Conservation (phyloP, 2,797 vertebrate genomes). For the Chromis chromis region DNA sequence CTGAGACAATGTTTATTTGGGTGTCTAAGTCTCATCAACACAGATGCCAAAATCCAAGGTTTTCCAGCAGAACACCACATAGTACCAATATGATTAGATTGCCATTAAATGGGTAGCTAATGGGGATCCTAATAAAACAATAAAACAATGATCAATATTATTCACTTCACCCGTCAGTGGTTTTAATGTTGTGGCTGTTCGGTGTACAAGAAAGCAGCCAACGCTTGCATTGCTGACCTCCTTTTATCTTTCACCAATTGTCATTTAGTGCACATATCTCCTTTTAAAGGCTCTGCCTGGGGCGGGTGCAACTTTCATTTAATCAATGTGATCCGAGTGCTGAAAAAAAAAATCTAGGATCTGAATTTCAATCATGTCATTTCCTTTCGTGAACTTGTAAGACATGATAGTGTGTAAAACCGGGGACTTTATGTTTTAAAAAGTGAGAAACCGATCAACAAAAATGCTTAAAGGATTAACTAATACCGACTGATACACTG, state of each 20-base stretch:
- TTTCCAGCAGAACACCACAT: too few species aligned
- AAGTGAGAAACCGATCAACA: constrained; percentile 12
- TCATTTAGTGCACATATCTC: constrained; percentile 39
- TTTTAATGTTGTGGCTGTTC: too few species aligned
- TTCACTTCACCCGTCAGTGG: neutral
- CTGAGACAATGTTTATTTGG: too few species aligned
- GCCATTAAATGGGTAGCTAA: too few species aligned
- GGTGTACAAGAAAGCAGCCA: neutral
- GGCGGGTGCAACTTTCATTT: constrained; percentile 32
- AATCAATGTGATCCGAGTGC: constrained; percentile 34
- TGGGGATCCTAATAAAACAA: too few species aligned
- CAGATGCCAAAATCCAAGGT: too few species aligned
- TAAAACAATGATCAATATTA: too few species aligned
- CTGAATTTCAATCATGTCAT: constrained; percentile 37
- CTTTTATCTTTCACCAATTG: constrained; percentile 33
- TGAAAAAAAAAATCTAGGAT: constrained; percentile 37
- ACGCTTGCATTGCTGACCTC: constrained; percentile 1
- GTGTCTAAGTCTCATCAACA: too few species aligned
- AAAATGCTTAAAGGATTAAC: constrained; percentile 19
- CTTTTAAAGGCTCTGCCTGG: constrained; percentile 26
- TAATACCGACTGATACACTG: constrained; percentile 13
- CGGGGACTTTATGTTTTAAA: constrained; percentile 5
- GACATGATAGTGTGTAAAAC: constrained; percentile 8
- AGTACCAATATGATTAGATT: too few species aligned
- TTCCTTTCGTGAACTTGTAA: constrained; percentile 7